phyloP scores from a whole-genome alignment of 2,888 invertebrate species.

The Anaspis maculata region DNA sequence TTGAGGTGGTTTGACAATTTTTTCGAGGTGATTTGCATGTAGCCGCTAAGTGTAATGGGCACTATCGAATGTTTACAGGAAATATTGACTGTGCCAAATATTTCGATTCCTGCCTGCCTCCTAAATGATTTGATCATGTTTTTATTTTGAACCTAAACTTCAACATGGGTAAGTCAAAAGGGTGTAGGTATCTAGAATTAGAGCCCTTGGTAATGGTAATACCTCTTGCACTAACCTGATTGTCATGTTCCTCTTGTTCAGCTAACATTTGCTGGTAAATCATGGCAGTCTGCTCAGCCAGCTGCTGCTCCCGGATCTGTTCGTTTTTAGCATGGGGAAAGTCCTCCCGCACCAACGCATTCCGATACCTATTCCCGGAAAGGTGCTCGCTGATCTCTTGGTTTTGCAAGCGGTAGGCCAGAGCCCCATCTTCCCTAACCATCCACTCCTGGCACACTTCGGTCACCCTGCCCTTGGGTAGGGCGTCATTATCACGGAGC shows the following conservation, averaged over 20 bases:
- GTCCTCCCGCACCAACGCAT: conserved; percentile 70
- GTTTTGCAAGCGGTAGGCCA: conserved; percentile 72
- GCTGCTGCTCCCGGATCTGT: conserved; percentile 59
- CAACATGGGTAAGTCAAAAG: no score
- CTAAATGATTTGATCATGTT: no score
- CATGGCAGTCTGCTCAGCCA: conserved; percentile 54
- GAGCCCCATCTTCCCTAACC: conserved; percentile 73
- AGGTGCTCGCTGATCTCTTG: conserved; percentile 76
- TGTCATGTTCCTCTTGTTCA: conserved; percentile 65
- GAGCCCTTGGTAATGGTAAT: no score
- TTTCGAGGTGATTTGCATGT: no score
- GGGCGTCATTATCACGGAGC: conserved; percentile 41
- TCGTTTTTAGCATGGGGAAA: conserved; percentile 67
- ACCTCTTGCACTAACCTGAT: no score
- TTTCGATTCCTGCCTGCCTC: no score
- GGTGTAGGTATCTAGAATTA: no score
- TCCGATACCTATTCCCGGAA: conserved; percentile 64
- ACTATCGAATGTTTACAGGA: no score
- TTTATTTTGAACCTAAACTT: no score
- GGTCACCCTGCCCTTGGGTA: conserved; percentile 60
- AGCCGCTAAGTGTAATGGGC: no score
- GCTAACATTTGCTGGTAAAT: conserved; percentile 51
- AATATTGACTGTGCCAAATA: no score
- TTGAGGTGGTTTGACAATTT: no score
- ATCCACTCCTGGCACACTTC: conserved; percentile 77